These are phyloP conservation scores for Dendrolimus houi DNA, from an alignment of 2,888 invertebrate species.

Conservation along the genomic window DNA sequence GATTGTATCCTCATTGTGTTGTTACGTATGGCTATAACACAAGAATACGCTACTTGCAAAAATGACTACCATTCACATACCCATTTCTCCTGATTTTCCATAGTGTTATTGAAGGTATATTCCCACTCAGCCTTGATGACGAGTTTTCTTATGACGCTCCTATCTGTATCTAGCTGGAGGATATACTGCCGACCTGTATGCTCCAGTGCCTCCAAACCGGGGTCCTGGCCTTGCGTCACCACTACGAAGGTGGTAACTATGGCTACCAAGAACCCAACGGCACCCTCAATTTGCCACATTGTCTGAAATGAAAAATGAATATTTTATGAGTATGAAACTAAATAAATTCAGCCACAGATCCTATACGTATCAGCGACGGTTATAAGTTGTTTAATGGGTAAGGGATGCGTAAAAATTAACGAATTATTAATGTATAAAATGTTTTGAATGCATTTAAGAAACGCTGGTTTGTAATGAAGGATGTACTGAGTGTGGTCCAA, in stretches of 20 bases:
- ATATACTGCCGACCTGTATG: conserved; percentile 78
- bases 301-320: conserved; percentile 39
- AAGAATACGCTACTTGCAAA: no score
- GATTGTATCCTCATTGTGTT: no score
- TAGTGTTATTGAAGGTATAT: conserved; percentile 85
- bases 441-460: no score
- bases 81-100: conserved; percentile 73
- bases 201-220: conserved; percentile 71
- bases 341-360: no score
- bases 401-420: no score
- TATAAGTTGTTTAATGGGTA: no score
- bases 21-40: no score
- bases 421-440: no score
- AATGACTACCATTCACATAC: conserved; percentile 21
- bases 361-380: no score
- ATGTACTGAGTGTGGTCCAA: no score
- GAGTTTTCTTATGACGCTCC: conserved; percentile 76
- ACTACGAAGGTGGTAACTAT: conserved; percentile 68
- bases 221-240: conserved; percentile 69
- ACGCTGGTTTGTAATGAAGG: no score
- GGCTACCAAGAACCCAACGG: conserved; percentile 58
- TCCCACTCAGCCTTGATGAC: conserved; percentile 81
- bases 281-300: conserved; percentile 67
- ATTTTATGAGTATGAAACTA: conserved; percentile 1
- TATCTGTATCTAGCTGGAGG: conserved; percentile 75